Conservation (phyloP, 2,797 vertebrate species). For the Chloroceryle amazona region DNA sequence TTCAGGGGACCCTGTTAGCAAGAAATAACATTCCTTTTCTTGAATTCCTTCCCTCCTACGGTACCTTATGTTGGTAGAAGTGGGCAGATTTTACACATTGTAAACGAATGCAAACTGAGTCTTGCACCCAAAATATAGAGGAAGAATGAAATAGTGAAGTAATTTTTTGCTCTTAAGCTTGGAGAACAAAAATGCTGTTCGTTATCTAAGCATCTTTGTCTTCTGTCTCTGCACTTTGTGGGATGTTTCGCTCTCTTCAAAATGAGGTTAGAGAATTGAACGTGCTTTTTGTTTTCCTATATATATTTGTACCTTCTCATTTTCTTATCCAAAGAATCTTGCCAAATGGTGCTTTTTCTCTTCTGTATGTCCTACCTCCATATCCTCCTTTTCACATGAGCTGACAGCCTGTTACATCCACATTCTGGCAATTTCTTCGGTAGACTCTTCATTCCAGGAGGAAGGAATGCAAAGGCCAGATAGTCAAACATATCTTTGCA, state of each 20-base stretch:
- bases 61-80: neutral
- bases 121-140: neutral
- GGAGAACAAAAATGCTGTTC: neutral
- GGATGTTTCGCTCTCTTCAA: neutral
- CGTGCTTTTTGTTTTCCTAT: rapidly evolving
- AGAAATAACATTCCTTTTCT: neutral
- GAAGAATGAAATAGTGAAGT: neutral
- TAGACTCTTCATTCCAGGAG: conserved; percentile 9
- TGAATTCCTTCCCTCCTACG: neutral
- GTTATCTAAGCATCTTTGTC: neutral
- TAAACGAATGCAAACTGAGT: neutral
- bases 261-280: neutral
- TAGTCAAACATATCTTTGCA: neutral
- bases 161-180: neutral
- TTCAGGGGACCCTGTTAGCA: neutral
- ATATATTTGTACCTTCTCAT: neutral
- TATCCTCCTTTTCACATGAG: neutral
- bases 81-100: neutral
- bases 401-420: neutral
- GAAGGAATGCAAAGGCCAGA: conserved; percentile 43
- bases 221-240: rapidly evolving
- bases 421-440: neutral
- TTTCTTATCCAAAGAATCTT: neutral
- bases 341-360: neutral
- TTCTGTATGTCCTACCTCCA: neutral